Evolutionary conservation across 1,140 invertebrate genomes (phyloP).

Genomic region (Drosophila bocqueti): DNA sequence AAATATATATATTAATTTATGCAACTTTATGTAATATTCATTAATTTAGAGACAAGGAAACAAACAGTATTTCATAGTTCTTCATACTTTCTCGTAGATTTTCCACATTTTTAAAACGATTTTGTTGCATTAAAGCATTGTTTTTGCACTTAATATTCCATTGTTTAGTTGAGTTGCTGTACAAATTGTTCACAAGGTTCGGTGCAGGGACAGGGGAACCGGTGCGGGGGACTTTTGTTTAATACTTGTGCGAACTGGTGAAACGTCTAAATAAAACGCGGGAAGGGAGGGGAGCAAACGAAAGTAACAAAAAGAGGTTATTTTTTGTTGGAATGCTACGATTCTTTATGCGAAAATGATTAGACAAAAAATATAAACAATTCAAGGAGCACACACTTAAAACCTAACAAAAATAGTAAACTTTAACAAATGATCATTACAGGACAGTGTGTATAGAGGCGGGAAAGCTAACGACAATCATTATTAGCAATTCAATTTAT

Average conservation of each 20-base stretch:
- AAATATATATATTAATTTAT: slow-evolving; percentile 53
- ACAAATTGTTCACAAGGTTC: slow-evolving; percentile 75
- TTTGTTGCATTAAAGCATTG: slow-evolving; percentile 68
- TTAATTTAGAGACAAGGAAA: slow-evolving; percentile 76
- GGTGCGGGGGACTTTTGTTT: slow-evolving; percentile 33
- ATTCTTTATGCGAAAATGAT: slow-evolving; percentile 66
- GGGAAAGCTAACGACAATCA: slow-evolving; percentile 41
- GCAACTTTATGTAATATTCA: slow-evolving; percentile 76
- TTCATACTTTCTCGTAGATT: slow-evolving; percentile 44
- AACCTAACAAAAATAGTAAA: slow-evolving; percentile 79
- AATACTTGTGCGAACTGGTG: slow-evolving; percentile 80
- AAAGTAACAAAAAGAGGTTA: slow-evolving; percentile 36
- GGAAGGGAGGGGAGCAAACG: slow-evolving; percentile 27
- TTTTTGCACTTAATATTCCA: slow-evolving; percentile 79
- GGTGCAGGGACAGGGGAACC: slow-evolving; percentile 60
- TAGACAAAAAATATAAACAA: slow-evolving; percentile 66
- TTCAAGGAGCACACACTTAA: slow-evolving; percentile 74
- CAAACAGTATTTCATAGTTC: slow-evolving; percentile 66
- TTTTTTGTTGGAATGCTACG: slow-evolving; percentile 77
- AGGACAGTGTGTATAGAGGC: slow-evolving; percentile 46
- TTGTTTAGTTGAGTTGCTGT: slow-evolving; percentile 78
- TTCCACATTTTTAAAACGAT: slow-evolving; percentile 61
- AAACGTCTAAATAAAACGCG: slow-evolving; percentile 52
- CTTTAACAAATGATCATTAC: slow-evolving; percentile 72
- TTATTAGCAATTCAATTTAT: slow-evolving; percentile 68